phyloP scores from a whole-genome alignment of 2,888 invertebrate species.

The Colostygia pectinataria region DNA sequence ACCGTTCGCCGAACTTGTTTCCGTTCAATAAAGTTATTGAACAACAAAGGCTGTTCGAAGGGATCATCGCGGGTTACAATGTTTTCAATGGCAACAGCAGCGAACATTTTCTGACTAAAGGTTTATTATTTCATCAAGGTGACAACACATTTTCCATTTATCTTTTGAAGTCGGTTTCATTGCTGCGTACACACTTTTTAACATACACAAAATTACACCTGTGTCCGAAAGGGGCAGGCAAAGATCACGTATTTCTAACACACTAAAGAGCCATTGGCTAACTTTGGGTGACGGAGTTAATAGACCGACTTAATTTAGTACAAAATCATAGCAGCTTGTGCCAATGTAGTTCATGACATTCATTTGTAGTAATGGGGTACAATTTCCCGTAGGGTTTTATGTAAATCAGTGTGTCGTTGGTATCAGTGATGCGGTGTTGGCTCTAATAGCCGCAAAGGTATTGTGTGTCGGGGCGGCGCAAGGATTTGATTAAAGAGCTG shows the following conservation, averaged over 20 bases:
- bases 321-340: neutral
- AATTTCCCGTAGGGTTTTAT: neutral
- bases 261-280: no score
- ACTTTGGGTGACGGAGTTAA: no score
- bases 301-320: neutral
- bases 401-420: slow-evolving; percentile 12
- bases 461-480: slow-evolving; percentile 44
- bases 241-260: no score
- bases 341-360: neutral
- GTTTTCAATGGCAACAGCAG: slow-evolving; percentile 22
- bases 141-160: slow-evolving; percentile 12
- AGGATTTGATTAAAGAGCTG: slow-evolving; percentile 70
- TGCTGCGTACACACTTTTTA: neutral
- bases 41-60: slow-evolving; percentile 40
- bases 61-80: slow-evolving; percentile 20
- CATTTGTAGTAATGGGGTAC: neutral
- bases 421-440: slow-evolving; percentile 25
- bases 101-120: slow-evolving; percentile 8
- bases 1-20: slow-evolving; percentile 34
- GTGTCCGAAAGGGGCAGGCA: no score
- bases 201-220: neutral
- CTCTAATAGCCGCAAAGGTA: slow-evolving; percentile 40
- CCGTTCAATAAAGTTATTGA: slow-evolving; percentile 48
- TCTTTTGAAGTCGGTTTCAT: slow-evolving; percentile 8
- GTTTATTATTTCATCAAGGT: slow-evolving; percentile 18